phyloP scores from a whole-genome alignment of 2,113 vertebrate species.

The Notechis scutatus region DNA sequence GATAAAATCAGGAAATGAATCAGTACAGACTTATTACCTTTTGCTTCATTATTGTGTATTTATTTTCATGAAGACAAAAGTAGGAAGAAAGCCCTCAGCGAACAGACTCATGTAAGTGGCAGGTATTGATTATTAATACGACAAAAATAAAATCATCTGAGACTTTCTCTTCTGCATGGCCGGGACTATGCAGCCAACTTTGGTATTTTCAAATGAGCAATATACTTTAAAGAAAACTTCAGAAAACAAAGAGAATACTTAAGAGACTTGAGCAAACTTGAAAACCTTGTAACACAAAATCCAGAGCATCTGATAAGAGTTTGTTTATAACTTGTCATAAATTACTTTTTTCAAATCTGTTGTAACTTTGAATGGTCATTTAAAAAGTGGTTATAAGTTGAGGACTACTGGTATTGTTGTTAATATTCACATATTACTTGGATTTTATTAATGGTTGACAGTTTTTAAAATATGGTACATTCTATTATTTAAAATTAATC shows the following conservation, averaged over 20 bases:
- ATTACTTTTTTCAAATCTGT: neutral
- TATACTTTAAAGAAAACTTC: neutral
- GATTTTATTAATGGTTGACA: neutral
- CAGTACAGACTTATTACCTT: neutral
- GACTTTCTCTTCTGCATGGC: neutral
- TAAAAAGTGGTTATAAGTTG: neutral
- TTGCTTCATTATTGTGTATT: neutral
- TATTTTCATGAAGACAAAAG: neutral
- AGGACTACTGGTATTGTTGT: neutral
- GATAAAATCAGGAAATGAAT: neutral
- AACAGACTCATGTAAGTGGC: neutral
- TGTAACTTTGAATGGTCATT: neutral
- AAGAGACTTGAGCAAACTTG: neutral
- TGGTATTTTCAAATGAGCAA: neutral
- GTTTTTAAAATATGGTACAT: neutral
- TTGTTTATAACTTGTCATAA: neutral
- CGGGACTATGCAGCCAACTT: neutral
- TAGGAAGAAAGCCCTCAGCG: neutral
- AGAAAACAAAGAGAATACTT: neutral
- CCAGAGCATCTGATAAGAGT: neutral
- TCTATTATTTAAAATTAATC: neutral
- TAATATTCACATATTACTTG: neutral
- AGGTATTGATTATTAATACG: neutral
- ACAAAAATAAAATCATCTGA: neutral
- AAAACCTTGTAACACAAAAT: neutral